Percentiles rank a stretch among this genome's conserved stretches.
Evolutionary conservation across 2,113 vertebrate genomes (phyloP).

Genomic region (Macrotus californicus): DNA sequence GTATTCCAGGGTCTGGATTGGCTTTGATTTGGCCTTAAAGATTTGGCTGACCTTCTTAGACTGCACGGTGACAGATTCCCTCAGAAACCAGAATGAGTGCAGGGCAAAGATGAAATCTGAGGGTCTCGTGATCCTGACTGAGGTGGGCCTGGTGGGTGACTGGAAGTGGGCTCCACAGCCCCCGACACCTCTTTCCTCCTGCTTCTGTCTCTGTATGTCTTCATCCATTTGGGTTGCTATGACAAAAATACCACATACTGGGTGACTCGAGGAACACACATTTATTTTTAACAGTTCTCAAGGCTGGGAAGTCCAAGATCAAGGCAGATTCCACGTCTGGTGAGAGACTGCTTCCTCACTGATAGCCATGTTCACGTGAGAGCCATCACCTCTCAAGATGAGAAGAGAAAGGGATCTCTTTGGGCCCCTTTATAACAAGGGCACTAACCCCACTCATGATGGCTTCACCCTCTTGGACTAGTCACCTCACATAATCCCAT

Average conservation of each 20-base stretch:
- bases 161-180: neutral
- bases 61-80: neutral
- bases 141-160: neutral
- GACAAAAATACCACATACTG: neutral
- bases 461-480: neutral
- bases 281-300: neutral
- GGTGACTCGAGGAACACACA: neutral
- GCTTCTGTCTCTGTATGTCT: neutral
- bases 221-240: neutral
- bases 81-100: neutral
- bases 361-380: neutral
- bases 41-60: neutral
- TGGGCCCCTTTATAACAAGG: neutral
- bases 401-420: neutral
- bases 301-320: neutral
- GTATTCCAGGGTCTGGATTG: neutral
- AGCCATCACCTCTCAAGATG: neutral
- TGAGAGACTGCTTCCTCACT: neutral
- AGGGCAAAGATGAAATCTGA: neutral
- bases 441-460: neutral
- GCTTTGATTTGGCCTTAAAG: constrained; percentile 29
- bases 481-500: neutral
- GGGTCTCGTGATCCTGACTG: neutral
- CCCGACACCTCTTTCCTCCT: neutral
- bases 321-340: neutral